These are phyloP conservation scores for Palythoa grandiflora DNA, from an alignment of 92 coral and sea anemone species.

Conservation along the genomic window DNA sequence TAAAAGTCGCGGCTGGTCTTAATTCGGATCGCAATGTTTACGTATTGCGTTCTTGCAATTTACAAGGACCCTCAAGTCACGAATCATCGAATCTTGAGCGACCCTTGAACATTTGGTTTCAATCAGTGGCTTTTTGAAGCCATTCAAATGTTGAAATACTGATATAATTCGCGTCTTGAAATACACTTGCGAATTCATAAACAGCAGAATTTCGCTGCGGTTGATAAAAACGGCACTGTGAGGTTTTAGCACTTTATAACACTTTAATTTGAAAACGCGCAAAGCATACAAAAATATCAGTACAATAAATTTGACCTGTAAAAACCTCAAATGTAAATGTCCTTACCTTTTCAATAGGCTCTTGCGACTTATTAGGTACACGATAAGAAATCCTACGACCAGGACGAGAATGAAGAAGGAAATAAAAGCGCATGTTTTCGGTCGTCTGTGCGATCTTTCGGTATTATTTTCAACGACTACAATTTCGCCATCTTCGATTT, in stretches of 20 bases:
- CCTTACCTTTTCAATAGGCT: conserved; percentile 21
- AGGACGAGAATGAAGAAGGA: conserved; percentile 73
- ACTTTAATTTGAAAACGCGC: conserved; percentile 13
- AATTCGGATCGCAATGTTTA: conserved; percentile 24
- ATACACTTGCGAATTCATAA: background rate
- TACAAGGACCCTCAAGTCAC: conserved; percentile 28
- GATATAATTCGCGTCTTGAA: background rate
- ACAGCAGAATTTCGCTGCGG: background rate
- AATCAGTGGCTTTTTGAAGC: conserved; percentile 13
- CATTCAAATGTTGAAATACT: conserved; percentile 2
- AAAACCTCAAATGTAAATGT: background rate
- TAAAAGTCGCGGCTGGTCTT: background rate
- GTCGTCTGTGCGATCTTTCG: conserved; percentile 67
- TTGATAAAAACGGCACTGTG: background rate
- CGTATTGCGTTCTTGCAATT: conserved; percentile 33
- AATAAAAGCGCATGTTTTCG: conserved; percentile 77
- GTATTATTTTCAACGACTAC: conserved; percentile 64
- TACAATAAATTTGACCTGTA: background rate
- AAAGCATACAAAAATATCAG: background rate
- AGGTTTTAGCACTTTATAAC: background rate
- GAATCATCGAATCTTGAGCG: conserved; percentile 19
- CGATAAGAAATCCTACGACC: conserved; percentile 84
- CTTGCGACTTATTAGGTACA: conserved; percentile 71
- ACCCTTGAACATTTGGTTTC: conserved; percentile 28
- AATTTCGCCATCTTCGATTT: conserved; percentile 68